Conservation (phyloP, 2,888 invertebrate genomes). For the Melanotus villosus region DNA sequence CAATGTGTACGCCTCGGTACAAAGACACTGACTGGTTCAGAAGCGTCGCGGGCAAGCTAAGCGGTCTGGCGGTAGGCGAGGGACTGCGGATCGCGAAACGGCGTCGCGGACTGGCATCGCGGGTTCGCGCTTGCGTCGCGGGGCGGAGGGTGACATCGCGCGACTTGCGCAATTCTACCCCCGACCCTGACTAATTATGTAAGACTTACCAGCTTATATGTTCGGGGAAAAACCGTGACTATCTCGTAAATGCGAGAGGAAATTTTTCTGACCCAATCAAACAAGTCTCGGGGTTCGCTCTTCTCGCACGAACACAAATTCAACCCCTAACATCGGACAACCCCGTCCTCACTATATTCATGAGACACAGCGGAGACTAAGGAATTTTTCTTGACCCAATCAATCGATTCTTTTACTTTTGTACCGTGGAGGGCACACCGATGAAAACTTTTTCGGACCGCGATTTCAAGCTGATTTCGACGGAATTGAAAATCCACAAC, state of each 20-base stretch:
- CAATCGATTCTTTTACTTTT: constrained; percentile 8
- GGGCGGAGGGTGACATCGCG: constrained; percentile 51
- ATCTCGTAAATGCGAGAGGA: constrained; percentile 38
- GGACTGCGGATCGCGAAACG: constrained; percentile 68
- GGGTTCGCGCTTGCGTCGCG: constrained; percentile 54
- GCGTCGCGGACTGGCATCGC: constrained; percentile 63
- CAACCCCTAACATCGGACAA: background rate
- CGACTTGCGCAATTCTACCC: constrained; percentile 65
- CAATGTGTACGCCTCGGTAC: constrained; percentile 66
- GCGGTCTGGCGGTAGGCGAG: constrained; percentile 69
- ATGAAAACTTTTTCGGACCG: no score
- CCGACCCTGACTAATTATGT: constrained; percentile 49
- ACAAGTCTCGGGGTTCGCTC: background rate
- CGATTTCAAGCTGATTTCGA: no score
- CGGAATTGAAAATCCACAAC: no score
- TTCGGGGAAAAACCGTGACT: constrained; percentile 48
- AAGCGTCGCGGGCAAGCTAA: constrained; percentile 69
- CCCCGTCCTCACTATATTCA: constrained; percentile 6
- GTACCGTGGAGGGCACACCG: background rate
- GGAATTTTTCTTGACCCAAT: constrained; percentile 18
- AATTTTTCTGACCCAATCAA: constrained; percentile 39
- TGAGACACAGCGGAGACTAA: background rate
- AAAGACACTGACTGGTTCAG: constrained; percentile 66
- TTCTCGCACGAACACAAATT: no score
- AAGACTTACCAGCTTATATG: constrained; percentile 47